phyloP scores from a whole-genome alignment of 2,888 invertebrate genomes.

The Eupithecia subumbrata region DNA sequence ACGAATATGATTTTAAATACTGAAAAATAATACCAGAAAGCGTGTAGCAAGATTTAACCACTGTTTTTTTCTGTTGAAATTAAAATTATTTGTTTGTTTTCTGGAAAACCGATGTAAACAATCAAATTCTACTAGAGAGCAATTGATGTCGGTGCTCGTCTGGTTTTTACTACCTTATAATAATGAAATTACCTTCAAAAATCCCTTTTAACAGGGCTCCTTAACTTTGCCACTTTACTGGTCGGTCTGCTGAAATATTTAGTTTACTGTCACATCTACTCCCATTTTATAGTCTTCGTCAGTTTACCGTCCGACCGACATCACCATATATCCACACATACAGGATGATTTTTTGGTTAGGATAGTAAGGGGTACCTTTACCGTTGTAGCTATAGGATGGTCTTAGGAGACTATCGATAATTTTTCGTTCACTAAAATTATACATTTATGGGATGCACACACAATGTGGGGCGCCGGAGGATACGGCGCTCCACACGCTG shows the following conservation, averaged over 20 bases:
- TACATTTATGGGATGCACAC: too few species aligned
- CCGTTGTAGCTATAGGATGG: background rate
- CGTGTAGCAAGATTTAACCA: background rate
- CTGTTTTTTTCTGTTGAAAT: background rate
- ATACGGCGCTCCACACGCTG: too few species aligned
- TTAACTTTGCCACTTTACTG: constrained; percentile 3
- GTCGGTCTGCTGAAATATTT: constrained; percentile 20
- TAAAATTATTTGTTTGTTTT: background rate
- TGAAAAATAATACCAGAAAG: background rate
- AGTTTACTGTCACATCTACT: constrained; percentile 31
- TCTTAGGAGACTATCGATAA: background rate
- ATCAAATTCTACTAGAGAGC: too few species aligned
- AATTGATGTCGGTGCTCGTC: background rate
- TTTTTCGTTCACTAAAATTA: too few species aligned
- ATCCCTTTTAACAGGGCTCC: background rate
- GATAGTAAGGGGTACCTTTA: background rate
- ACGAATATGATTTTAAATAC: constrained; percentile 7
- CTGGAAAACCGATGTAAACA: background rate
- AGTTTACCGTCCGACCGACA: constrained; percentile 54
- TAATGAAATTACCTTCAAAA: background rate
- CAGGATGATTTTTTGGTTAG: background rate
- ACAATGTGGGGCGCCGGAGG: too few species aligned
- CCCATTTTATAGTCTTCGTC: constrained; percentile 47
- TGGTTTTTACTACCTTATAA: background rate
- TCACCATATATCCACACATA: constrained; percentile 25